Conservation (phyloP, 2,797 vertebrate genomes). For the Orientallactaga sibirica region DNA sequence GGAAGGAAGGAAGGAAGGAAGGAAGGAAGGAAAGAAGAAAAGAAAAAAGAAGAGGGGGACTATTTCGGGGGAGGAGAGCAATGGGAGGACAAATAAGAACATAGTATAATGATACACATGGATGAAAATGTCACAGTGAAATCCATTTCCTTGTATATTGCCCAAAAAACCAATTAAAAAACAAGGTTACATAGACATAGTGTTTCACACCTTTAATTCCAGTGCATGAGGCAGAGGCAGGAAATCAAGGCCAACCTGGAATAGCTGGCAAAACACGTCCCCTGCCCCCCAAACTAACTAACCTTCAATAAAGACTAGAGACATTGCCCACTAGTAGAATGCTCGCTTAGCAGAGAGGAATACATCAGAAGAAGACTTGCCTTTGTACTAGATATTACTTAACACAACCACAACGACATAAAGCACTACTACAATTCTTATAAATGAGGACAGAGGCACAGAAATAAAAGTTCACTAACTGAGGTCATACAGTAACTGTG, state of each 20-base stretch:
- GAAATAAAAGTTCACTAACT: conserved; percentile 14
- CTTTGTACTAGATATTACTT: conserved; percentile 16
- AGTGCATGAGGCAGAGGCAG: neutral
- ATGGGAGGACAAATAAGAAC: neutral
- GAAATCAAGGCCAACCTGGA: neutral
- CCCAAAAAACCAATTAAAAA: neutral
- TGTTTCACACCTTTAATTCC: neutral
- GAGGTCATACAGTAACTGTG: conserved; percentile 51
- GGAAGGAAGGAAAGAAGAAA: neutral
- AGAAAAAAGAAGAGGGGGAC: no score
- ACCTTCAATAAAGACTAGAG: neutral
- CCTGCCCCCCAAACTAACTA: neutral
- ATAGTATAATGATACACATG: neutral
- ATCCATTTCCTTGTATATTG: neutral
- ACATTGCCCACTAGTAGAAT: neutral
- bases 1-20: no score
- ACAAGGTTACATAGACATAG: neutral
- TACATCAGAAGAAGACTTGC: neutral
- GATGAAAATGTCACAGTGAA: neutral
- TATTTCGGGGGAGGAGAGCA: neutral
- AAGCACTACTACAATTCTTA: conserved; percentile 20
- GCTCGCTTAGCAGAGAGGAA: neutral
- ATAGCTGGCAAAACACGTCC: neutral
- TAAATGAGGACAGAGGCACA: conserved; percentile 48
- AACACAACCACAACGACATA: neutral